Percentiles rank a stretch among this genome's conserved stretches.
phyloP scores from a whole-genome alignment of 2,888 invertebrate species.

The Mythimna impura region DNA sequence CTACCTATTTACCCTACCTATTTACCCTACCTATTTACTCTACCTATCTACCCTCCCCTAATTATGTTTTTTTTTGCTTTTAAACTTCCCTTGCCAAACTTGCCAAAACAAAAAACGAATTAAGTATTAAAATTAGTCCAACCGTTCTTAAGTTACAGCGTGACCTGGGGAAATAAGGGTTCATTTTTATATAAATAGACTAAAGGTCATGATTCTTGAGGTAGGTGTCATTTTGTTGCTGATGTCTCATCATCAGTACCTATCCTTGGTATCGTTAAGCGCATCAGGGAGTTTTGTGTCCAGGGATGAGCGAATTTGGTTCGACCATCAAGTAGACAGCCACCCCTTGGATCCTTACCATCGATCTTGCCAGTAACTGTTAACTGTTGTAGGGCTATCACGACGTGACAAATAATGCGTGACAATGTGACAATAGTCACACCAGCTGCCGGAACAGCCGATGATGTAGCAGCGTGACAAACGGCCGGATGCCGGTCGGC shows the following conservation, averaged over 20 bases:
- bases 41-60: too few species aligned
- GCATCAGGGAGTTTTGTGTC: not conserved
- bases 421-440: conserved; percentile 38
- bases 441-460: conserved; percentile 49
- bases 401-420: conserved; percentile 30
- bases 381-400: not conserved
- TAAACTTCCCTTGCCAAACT: too few species aligned
- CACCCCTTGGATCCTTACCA: not conserved
- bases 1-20: too few species aligned
- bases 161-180: too few species aligned
- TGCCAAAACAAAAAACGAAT: too few species aligned
- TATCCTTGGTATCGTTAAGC: not conserved
- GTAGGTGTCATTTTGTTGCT: not conserved
- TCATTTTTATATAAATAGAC: too few species aligned
- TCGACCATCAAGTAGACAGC: not conserved
- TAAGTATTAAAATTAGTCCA: too few species aligned
- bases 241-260: not conserved
- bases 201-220: not conserved
- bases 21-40: too few species aligned
- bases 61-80: too few species aligned
- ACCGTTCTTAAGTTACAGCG: too few species aligned
- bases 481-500: conserved; percentile 46
- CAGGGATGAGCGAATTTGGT: not conserved
- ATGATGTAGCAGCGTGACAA: conserved; percentile 43
- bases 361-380: not conserved